Percentiles rank a stretch among this genome's conserved stretches.
These are phyloP conservation scores for Bombus pascuorum DNA, from an alignment of 1,140 invertebrate genomes.

Conservation along the genomic window DNA sequence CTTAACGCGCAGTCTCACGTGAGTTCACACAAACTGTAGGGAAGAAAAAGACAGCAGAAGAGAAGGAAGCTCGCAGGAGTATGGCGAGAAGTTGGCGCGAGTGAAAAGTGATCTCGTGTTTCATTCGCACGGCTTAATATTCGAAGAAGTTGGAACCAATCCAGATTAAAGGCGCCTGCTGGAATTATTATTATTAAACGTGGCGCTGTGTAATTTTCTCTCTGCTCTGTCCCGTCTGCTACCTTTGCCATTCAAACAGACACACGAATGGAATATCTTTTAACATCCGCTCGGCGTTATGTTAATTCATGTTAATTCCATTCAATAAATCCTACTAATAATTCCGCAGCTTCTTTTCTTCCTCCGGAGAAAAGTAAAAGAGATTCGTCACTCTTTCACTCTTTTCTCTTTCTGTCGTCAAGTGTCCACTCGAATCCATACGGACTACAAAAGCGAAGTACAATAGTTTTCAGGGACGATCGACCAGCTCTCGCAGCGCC, in stretches of 20 bases:
- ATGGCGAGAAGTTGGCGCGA: constrained; percentile 14
- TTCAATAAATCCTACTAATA: not conserved
- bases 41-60: not conserved
- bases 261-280: not conserved
- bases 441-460: not conserved
- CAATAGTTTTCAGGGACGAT: not conserved
- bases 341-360: not conserved
- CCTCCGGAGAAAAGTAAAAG: no score
- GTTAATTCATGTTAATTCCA: constrained; percentile 7
- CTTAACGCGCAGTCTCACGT: constrained; percentile 17
- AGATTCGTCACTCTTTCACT: no score
- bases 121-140: constrained; percentile 33
- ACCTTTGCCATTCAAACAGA: not conserved
- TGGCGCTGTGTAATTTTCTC: constrained; percentile 4
- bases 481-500: not conserved
- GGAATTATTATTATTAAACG: constrained; percentile 43
- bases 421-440: not conserved
- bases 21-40: not conserved
- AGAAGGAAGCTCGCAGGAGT: not conserved
- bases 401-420: not conserved
- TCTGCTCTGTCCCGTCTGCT: not conserved
- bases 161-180: constrained; percentile 36
- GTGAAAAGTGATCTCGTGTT: constrained; percentile 19
- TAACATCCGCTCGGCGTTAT: not conserved
- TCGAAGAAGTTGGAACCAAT: constrained; percentile 48